Evolutionary conservation across 2,797 vertebrate species (phyloP).

Genomic region (Rhinophrynus dorsalis): DNA sequence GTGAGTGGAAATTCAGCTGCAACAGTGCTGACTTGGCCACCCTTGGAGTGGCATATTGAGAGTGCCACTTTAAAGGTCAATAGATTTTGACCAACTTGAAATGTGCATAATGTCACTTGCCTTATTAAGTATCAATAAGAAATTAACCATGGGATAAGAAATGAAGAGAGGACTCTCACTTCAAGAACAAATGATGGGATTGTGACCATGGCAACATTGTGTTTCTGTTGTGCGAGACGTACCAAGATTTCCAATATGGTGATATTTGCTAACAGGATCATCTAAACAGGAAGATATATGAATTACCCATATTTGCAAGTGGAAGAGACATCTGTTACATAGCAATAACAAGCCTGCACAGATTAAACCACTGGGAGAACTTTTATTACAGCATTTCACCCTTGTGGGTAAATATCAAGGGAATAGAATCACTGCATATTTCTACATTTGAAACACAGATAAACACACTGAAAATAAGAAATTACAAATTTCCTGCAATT

Average conservation of each 20-base stretch:
- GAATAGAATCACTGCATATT: slow-evolving; percentile 49
- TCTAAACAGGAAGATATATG: slow-evolving; percentile 53
- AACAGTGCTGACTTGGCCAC: slow-evolving; percentile 36
- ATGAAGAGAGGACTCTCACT: slow-evolving; percentile 28
- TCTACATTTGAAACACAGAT: slow-evolving; percentile 46
- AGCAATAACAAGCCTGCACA: slow-evolving; percentile 52
- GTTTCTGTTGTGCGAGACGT: slow-evolving; percentile 44
- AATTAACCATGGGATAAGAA: slow-evolving; percentile 32
- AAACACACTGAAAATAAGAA: slow-evolving; percentile 23
- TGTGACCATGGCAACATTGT: slow-evolving; percentile 61
- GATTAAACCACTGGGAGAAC: slow-evolving; percentile 57
- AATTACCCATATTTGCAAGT: slow-evolving; percentile 56
- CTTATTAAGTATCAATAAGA: slow-evolving; percentile 40
- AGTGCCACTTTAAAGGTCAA: slow-evolving; percentile 47
- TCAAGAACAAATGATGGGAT: slow-evolving; percentile 48
- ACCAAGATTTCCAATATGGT: slow-evolving; percentile 63
- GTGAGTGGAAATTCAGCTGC: slow-evolving; percentile 37
- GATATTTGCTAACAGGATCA: slow-evolving; percentile 71
- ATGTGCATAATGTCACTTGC: slow-evolving; percentile 43
- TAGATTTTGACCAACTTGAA: slow-evolving; percentile 45
- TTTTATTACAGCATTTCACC: slow-evolving; percentile 56
- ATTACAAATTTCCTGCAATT: slow-evolving; percentile 27
- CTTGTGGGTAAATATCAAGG: slow-evolving; percentile 53
- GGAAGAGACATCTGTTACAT: slow-evolving; percentile 63
- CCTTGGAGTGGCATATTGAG: slow-evolving; percentile 23